Conservation (phyloP, 2,888 invertebrate genomes). For the Acrocyrtus sp. region DNA sequence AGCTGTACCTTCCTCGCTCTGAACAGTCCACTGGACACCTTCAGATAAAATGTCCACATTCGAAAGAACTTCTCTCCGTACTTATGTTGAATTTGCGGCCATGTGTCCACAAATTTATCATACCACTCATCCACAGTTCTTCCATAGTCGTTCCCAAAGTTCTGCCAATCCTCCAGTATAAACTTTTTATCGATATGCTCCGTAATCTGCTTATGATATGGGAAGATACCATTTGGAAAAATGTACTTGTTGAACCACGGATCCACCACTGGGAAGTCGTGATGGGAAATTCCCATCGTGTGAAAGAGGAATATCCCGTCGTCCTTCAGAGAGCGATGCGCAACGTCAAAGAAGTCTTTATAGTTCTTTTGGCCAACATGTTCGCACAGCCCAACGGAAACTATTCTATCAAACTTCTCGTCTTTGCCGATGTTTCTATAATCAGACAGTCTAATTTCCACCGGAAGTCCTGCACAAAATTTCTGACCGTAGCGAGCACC, state of each 20-base stretch:
- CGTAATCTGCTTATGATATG: slow-evolving; percentile 50
- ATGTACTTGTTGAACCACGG: slow-evolving; percentile 54
- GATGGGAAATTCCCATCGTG: slow-evolving; percentile 51
- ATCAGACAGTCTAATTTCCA: slow-evolving; percentile 52
- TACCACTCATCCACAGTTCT: slow-evolving; percentile 56
- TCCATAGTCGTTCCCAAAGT: slow-evolving; percentile 57
- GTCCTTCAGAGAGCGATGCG: slow-evolving; percentile 35
- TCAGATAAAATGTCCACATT: slow-evolving; percentile 56
- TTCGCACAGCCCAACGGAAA: slow-evolving; percentile 58
- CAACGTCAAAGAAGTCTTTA: slow-evolving; percentile 45
- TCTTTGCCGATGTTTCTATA: slow-evolving; percentile 56
- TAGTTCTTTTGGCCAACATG: slow-evolving; percentile 56
- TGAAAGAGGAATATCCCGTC: slow-evolving; percentile 53
- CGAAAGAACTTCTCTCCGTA: slow-evolving; percentile 53
- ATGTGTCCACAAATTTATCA: slow-evolving; percentile 52
- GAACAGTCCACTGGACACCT: slow-evolving; percentile 51
- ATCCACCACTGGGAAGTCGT: slow-evolving; percentile 46
- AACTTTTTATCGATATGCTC: slow-evolving; percentile 44
- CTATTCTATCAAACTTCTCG: slow-evolving; percentile 58
- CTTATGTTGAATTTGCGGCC: slow-evolving; percentile 48
- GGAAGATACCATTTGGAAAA: slow-evolving; percentile 46
- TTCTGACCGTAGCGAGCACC: slow-evolving; percentile 42
- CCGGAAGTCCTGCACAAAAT: slow-evolving; percentile 34
- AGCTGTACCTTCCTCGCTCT: slow-evolving; percentile 51
- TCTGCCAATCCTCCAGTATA: slow-evolving; percentile 60